Conservation (phyloP, 1,140 invertebrate genomes). For the Polypedilum vanderplanki region DNA sequence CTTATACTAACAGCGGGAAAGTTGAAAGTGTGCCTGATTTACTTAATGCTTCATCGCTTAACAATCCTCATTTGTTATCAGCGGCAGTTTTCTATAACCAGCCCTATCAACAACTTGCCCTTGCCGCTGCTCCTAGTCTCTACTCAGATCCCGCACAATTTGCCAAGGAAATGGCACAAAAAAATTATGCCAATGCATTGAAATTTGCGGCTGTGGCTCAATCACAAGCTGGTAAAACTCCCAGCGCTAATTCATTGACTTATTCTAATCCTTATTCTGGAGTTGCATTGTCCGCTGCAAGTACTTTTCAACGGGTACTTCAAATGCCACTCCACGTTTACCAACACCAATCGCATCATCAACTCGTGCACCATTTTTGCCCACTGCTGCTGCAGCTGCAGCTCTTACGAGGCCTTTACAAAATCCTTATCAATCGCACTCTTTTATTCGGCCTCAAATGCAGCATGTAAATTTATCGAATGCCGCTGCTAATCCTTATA, state of each 20-base stretch:
- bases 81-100: constrained; percentile 19
- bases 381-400: not conserved
- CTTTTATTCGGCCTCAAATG: constrained; percentile 30
- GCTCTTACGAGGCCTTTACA: not conserved
- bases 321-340: constrained; percentile 35
- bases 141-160: constrained; percentile 53
- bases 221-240: constrained; percentile 34
- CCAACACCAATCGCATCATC: not conserved
- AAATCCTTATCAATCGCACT: not conserved
- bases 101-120: constrained; percentile 37
- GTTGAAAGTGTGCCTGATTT: constrained; percentile 27
- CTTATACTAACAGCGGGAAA: not conserved
- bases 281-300: constrained; percentile 55
- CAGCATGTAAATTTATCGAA: constrained; percentile 31
- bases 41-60: constrained; percentile 10
- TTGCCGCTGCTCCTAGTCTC: constrained; percentile 35
- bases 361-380: not conserved
- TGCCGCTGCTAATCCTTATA: constrained; percentile 32
- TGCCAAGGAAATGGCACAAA: constrained; percentile 69
- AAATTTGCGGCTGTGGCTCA: constrained; percentile 51
- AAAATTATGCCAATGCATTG: constrained; percentile 63
- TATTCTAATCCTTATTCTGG: constrained; percentile 65
- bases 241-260: constrained; percentile 44
- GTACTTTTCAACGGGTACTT: constrained; percentile 33
- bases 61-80: not conserved